A percentile compares a stretch with the other conserved stretches of the same genome.
Evolutionary conservation across 2,113 vertebrate genomes (phyloP).

Genomic region (Phaethon lepturus): DNA sequence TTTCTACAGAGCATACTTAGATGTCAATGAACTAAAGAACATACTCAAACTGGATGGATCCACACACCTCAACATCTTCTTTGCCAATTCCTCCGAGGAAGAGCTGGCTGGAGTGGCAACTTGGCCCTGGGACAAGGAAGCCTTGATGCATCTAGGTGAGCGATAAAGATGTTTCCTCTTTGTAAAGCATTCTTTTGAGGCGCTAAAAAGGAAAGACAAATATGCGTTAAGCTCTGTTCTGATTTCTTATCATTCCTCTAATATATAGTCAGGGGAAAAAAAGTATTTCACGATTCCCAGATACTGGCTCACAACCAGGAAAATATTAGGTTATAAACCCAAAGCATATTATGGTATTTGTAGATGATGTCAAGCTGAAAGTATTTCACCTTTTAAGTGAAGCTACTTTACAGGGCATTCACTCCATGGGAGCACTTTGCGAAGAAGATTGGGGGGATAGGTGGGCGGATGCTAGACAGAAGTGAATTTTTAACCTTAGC

Average conservation of each 20-base stretch:
- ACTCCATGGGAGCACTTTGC: slow-evolving; percentile 22
- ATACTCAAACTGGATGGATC: slow-evolving; percentile 92
- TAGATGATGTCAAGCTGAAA: slow-evolving; percentile 78
- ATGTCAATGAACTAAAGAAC: slow-evolving; percentile 96
- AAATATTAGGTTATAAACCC: slow-evolving; percentile 79
- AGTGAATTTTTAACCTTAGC: slow-evolving; percentile 25
- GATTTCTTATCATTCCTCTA: slow-evolving; percentile 55
- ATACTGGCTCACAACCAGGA: slow-evolving; percentile 75
- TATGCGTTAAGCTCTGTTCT: slow-evolving; percentile 18
- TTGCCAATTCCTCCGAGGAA: slow-evolving; percentile 97
- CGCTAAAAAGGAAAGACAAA: slow-evolving; percentile 51
- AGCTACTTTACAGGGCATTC: slow-evolving; percentile 69
- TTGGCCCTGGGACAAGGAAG: slow-evolving; percentile 99
- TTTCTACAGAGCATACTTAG: slow-evolving; percentile 91
- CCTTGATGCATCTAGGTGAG: slow-evolving; percentile 94
- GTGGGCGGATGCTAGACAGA: background rate
- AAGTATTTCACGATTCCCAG: slow-evolving; percentile 73
- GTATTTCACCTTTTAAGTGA: slow-evolving; percentile 79
- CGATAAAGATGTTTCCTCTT: slow-evolving; percentile 48
- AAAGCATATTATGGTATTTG: slow-evolving; percentile 79
- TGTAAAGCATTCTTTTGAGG: slow-evolving; percentile 47
- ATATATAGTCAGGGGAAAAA: slow-evolving; percentile 69
- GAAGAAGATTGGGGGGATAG: background rate
- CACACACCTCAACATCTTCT: slow-evolving; percentile 97
- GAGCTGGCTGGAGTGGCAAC: slow-evolving; percentile 96